Evolutionary conservation across 2,797 vertebrate genomes (phyloP).

Genomic region (Trematomus bernacchii): DNA sequence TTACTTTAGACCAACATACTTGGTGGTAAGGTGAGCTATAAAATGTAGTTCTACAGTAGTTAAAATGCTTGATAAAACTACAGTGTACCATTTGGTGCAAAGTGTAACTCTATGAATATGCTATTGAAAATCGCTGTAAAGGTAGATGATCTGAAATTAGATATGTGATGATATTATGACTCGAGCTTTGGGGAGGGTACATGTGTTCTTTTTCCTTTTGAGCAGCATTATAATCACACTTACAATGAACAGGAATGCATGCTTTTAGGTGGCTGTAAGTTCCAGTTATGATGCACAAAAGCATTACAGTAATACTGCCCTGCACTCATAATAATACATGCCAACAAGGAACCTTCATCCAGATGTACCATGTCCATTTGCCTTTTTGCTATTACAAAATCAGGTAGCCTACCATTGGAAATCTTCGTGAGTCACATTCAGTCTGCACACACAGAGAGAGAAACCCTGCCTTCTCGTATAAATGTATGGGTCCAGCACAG

Average conservation of each 20-base stretch:
- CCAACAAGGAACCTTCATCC: conserved; percentile 55
- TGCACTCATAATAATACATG: conserved; percentile 61
- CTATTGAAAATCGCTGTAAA: conserved; percentile 32
- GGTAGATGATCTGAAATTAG: conserved; percentile 37
- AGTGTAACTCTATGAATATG: conserved; percentile 42
- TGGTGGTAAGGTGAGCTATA: conserved; percentile 40
- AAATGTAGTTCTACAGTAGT: conserved; percentile 44
- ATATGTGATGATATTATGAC: conserved; percentile 40
- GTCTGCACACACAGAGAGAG: conserved; percentile 65
- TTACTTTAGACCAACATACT: conserved; percentile 41
- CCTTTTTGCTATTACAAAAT: conserved; percentile 56
- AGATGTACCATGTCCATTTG: conserved; percentile 59
- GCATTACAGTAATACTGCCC: conserved; percentile 61
- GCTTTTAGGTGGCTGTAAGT: conserved; percentile 69
- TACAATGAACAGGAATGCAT: conserved; percentile 74
- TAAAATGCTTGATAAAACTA: conserved; percentile 51
- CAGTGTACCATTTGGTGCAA: conserved; percentile 54
- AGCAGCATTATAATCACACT: conserved; percentile 66
- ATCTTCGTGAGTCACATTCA: conserved; percentile 82
- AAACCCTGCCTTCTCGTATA: conserved; percentile 73
- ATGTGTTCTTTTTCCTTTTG: conserved; percentile 29
- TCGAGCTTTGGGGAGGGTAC: conserved; percentile 42
- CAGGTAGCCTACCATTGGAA: conserved; percentile 50
- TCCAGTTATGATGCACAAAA: conserved; percentile 69
- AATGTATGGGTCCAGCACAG: conserved; percentile 79